Base-by-base conservation (phyloP, 1,140 invertebrate species). In the Hormaphis cornu region DNA sequence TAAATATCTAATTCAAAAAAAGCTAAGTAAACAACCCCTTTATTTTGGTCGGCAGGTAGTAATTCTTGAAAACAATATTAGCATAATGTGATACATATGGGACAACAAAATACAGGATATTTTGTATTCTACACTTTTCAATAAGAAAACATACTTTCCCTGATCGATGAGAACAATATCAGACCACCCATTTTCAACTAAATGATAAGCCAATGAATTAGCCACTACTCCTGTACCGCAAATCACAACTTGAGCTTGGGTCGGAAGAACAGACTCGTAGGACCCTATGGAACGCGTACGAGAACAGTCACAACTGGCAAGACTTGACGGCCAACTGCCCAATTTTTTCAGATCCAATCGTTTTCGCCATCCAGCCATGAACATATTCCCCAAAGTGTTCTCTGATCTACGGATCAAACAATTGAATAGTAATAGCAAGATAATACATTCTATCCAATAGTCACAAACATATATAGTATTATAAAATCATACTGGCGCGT, bases 201-300 rank as follows among this genome's bases (percentile, higher is more conserved):
- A 79, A 80, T 98, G 91, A 79, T 98, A 98, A 9, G 93, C 94
- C 8, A 98, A 87, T 26, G 94, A 92, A 50, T 90, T 88, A 18
- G 95, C 96, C 79, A 95, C 89, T 28, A 97, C 86, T 53, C 96
- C 96, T 50, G 92, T 94, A 24, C 96, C 95, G 80, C 93, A 95
- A 75, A 98, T 88, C 12, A 97, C 89, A 46, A 89, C 87, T 74
- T 84, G 82, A 7, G 84, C 79, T 76, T 84, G 70, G 37, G 71
- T 72, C 1, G 75, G 74, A 1, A 75, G 54, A 10, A 59, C 28
- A 59, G 66, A 50, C 14, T 66, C 61, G 35, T 66, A 20, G 24
- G 28, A 16, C 35, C 33, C 8, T 33, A 10, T 48, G 33, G 44
- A 66, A 24, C 50, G 12, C 10, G 26, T 20, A n/a, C 61, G 40